These are phyloP conservation scores for Morbakka virulenta DNA, from an alignment of 30 jellyfish, hydroid and myxozoan species.

Conservation along the genomic window DNA sequence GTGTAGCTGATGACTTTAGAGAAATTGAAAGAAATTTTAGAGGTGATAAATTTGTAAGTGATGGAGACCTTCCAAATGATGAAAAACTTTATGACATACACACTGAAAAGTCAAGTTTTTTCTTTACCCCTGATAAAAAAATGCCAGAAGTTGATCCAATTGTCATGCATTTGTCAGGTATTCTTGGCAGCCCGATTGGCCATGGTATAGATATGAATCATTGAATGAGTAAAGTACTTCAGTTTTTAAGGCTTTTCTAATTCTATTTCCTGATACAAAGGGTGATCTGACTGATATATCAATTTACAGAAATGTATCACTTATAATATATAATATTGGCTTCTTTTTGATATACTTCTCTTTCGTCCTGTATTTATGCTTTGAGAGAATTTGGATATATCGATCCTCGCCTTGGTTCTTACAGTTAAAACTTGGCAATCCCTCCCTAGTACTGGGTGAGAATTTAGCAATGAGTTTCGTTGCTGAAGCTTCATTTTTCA, in stretches of 20 bases:
- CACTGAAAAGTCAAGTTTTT: conserved; percentile 7
- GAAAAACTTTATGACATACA: conserved; percentile 14
- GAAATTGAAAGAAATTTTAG: background rate
- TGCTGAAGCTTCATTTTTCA: too few species aligned
- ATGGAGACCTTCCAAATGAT: conserved; percentile 6
- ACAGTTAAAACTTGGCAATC: too few species aligned
- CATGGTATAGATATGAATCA: conserved; percentile 4
- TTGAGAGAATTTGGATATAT: too few species aligned
- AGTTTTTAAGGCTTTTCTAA: conserved; percentile 24
- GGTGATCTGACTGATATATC: conserved; percentile 25
- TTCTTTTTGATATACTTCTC: too few species aligned
- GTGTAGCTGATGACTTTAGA: conserved; percentile 12
- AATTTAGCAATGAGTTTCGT: too few species aligned
- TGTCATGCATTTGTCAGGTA: conserved; percentile 1
- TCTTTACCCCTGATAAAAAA: background rate
- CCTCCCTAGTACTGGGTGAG: too few species aligned
- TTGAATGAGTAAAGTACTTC: conserved; percentile 25
- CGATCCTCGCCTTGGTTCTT: too few species aligned
- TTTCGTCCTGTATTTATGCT: too few species aligned
- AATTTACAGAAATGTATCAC: background rate
- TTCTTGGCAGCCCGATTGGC: conserved; percentile 12
- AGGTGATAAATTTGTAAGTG: background rate
- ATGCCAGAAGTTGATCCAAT: conserved; percentile 10
- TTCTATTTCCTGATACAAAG: conserved; percentile 28
- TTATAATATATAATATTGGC: too few species aligned